A percentile compares a stretch with the other conserved stretches of the same genome.
phyloP scores from a whole-genome alignment of 2,888 invertebrate genomes.

The Drosophila niveifrons region DNA sequence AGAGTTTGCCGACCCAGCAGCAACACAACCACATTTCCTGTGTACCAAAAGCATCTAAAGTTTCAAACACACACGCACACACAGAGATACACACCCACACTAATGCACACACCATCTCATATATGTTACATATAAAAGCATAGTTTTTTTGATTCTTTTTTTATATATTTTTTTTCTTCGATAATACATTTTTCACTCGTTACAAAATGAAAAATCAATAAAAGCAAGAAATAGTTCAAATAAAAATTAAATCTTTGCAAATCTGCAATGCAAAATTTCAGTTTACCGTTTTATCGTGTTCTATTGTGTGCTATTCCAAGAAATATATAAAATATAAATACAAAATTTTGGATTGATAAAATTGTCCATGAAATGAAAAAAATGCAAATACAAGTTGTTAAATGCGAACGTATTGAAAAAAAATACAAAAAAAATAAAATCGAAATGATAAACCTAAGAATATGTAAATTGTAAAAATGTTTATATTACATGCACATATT shows the following conservation, averaged over 20 bases:
- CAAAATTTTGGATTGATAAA: not conserved
- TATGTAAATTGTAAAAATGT: constrained; percentile 6
- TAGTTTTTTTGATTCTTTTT: constrained; percentile 28
- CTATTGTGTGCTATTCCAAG: constrained; percentile 38
- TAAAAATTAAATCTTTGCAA: not conserved
- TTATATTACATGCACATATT: constrained; percentile 5
- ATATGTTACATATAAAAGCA: constrained; percentile 13
- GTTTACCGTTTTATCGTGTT: constrained; percentile 42
- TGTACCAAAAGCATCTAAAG: not conserved
- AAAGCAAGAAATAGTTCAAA: not conserved
- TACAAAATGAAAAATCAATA: constrained; percentile 44
- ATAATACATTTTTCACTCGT: constrained; percentile 9
- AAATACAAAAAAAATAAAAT: constrained; percentile 7
- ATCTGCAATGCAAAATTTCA: constrained; percentile 3
- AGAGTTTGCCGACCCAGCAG: constrained; percentile 7
- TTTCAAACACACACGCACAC: constrained; percentile 1
- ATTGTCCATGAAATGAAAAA: constrained; percentile 37
- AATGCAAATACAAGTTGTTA: constrained; percentile 36
- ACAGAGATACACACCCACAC: constrained; percentile 3
- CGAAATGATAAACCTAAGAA: constrained; percentile 37
- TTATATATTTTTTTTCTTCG: constrained; percentile 36
- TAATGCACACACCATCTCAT: constrained; percentile 5
- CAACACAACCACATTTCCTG: not conserved
- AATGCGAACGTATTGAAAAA: constrained; percentile 14
- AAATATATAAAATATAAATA: constrained; percentile 1